Base-by-base conservation (phyloP, 1,140 invertebrate species). In the Drosophila murphyi region DNA sequence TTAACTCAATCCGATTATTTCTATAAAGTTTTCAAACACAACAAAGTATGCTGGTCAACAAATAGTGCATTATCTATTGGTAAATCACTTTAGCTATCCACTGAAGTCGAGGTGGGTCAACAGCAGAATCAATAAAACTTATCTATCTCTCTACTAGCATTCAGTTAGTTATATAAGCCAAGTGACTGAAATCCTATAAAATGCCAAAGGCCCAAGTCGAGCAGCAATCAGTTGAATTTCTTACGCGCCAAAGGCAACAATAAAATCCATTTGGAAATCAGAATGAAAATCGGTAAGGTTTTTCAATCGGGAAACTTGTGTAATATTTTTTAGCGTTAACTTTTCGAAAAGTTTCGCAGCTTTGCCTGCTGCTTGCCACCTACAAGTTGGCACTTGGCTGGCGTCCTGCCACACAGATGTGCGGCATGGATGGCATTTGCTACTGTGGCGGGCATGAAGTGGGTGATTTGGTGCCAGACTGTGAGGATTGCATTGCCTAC, bases 401-500 rank as follows among this genome's bases (percentile, higher is more conserved):
- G n/a, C 4, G 29, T 0, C 4, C 10, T 37, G 47, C 20, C 2
- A 7, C 3, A 0, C 2, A 47, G n/a, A 2, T 37, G n/a, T 74
- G 62, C 45, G 47, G 3, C 34, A 5, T 1, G 8, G 52, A 76
- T 7, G 55, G 12, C 6, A 2, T 35, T 2, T 88, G 83, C 31
- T 37, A 71, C 0, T 88, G 83, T 10, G 31, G 35, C 3, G 77
- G 57, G 4, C 73, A 74, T 3, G n/a, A 4, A 50, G 52, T n/a
- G 12, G 80, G 74, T 0, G 63, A 56, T 1, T 2, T 56, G 7
- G 8, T 88, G 3, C 59, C 73, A 1, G 71, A 88, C 12, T 89
- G 80, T 43, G 43, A 70, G 1, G 80, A 88, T 29, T 88, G 85
- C 41, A 48, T 52, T 1, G 41, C 70, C 5, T 88, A 80, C 57